Base-by-base conservation (phyloP, 2,888 invertebrate genomes). In the Euphydryas editha region DNA sequence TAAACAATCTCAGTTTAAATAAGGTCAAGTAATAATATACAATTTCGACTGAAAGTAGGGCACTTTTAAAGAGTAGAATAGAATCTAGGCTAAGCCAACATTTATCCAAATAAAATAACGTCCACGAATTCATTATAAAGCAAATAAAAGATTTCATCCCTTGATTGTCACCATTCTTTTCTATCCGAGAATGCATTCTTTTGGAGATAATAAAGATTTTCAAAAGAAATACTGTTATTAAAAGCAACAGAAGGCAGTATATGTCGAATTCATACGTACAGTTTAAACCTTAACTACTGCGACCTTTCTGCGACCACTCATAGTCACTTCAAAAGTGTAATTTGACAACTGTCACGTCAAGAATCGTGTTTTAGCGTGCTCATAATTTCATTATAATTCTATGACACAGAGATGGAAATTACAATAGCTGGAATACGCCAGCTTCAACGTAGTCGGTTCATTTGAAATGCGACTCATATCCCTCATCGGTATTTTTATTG, bases 391-490 rank as follows among this genome's bases (percentile, higher is more conserved):
- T 37, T 36, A 49, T 1, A 15, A 59, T 20, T 15, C 49, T 59
- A 18, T 20, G 49, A 59, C 59, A 59, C 49, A 37, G 36, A 39
- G 47, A n/a, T 59, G 49, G 7, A 49, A 20, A 37, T 30, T 39
- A n/a, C 15, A 49, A 20, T 55, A 56, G 47, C 24, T 59, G 60
- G 65, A 57, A 58, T 44, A 51, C 58, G 58, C 47, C n/a, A 44
- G 39, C 17, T 54, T 30, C 51, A 30, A 49, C 37, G 20, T 30
- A 37, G 46, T 20, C 30, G 49, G 24, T 63, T 63, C 59, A 67
- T 63, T 63, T 56, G 59, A 37, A 63, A 63, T 66, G 61, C 66
- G 62, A 44, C 54, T 47, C 51, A 59, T 55, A 18, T 59, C 21
- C 54, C 57, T 42, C 15, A 18, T 7, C 17, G 18, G 46, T 36